These are phyloP conservation scores for Ibidorhyncha struthersii DNA, from an alignment of 2,113 vertebrate genomes.

Conservation along the genomic window DNA sequence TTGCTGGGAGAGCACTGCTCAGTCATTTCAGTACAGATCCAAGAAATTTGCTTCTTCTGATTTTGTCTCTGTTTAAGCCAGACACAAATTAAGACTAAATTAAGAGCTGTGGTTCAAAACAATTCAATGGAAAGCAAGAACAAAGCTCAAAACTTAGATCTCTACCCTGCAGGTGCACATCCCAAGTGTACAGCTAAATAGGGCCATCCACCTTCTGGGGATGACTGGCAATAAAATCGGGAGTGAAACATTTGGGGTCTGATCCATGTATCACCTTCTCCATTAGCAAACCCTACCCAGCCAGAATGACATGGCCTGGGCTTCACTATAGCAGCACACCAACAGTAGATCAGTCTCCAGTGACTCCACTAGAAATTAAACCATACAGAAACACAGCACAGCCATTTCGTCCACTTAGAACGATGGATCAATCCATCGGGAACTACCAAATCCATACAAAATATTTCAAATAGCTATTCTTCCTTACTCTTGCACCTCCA, in stretches of 20 bases:
- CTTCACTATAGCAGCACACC: accelerated
- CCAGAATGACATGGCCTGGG: accelerated
- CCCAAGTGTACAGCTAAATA: not conserved
- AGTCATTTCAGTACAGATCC: constrained; percentile 45
- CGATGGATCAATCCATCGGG: not conserved
- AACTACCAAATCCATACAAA: not conserved
- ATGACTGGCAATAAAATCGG: not conserved
- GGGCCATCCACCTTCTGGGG: not conserved
- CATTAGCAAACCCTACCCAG: not conserved
- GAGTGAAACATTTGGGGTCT: not conserved
- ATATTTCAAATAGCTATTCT: not conserved
- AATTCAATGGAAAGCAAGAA: not conserved
- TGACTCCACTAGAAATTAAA: not conserved
- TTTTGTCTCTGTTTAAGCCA: constrained; percentile 30
- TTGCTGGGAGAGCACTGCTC: constrained; percentile 56
- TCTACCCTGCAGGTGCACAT: not conserved
- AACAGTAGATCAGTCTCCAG: not conserved
- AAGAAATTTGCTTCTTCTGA: constrained; percentile 47
- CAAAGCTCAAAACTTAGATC: not conserved
- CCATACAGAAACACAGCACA: not conserved
- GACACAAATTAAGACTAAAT: constrained; percentile 42
- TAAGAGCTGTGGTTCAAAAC: constrained; percentile 21
- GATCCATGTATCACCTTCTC: not conserved
- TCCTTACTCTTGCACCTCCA: not conserved
- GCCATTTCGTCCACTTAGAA: not conserved